Percentiles rank a stretch among this genome's conserved stretches.
Conservation (phyloP, 1,140 invertebrate genomes). For the Lasioglossum albipes region DNA sequence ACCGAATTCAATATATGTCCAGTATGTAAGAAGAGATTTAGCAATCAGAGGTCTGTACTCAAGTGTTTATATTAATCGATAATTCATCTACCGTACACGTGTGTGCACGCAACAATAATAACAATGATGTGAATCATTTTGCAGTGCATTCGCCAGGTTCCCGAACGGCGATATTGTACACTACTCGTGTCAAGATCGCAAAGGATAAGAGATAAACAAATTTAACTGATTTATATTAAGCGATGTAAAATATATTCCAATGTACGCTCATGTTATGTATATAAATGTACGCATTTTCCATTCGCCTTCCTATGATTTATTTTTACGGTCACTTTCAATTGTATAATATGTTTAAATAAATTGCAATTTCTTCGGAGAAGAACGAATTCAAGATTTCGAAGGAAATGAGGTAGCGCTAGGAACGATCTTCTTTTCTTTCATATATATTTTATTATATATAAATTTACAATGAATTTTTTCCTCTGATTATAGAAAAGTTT, state of each 20-base stretch:
- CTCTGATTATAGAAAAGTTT: no score
- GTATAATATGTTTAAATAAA: neutral
- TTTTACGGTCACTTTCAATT: neutral
- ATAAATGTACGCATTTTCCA: slow-evolving; percentile 34
- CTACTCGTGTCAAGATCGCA: slow-evolving; percentile 87
- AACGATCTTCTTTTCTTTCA: neutral
- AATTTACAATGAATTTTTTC: neutral
- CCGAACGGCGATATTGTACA: slow-evolving; percentile 96
- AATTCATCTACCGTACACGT: neutral
- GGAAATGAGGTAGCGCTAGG: neutral
- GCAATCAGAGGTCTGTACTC: slow-evolving; percentile 88
- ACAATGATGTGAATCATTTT: slow-evolving; percentile 66
- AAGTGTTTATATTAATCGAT: neutral
- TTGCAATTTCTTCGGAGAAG: neutral
- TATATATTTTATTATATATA: no score
- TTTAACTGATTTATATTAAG: slow-evolving; percentile 23
- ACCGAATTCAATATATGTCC: slow-evolving; percentile 93
- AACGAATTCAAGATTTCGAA: neutral
- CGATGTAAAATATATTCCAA: slow-evolving; percentile 16
- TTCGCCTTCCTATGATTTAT: slow-evolving; percentile 9
- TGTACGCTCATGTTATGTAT: slow-evolving; percentile 6
- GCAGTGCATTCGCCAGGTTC: slow-evolving; percentile 93
- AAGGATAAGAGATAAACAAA: slow-evolving; percentile 62
- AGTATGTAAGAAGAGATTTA: slow-evolving; percentile 95
- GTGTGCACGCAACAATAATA: no score